Percentiles rank a stretch among this genome's conserved stretches.
phyloP scores from a whole-genome alignment of 2,113 vertebrate species.

The Merops nubicus region DNA sequence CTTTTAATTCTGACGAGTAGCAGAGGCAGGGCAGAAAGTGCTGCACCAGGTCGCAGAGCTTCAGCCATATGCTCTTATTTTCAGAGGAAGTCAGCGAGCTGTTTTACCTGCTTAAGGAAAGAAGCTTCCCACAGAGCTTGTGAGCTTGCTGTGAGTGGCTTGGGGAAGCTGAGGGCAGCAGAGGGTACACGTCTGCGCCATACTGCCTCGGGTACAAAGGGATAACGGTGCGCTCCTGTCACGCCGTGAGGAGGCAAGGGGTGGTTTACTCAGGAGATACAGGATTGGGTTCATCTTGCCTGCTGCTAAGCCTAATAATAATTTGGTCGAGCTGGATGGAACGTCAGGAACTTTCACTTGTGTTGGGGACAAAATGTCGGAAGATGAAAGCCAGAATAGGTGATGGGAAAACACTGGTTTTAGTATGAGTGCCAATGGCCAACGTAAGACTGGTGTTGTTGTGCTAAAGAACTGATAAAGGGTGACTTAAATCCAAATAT shows the following conservation, averaged over 20 bases:
- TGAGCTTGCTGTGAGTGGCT: background rate
- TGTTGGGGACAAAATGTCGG: background rate
- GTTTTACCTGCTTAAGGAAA: too few relatives aligned
- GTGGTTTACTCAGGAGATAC: background rate
- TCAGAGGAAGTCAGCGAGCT: background rate
- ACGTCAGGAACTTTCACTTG: background rate
- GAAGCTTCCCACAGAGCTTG: too few relatives aligned
- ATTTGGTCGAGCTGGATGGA: background rate
- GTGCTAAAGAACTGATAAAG: background rate
- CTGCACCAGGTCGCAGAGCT: background rate
- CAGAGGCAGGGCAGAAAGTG: background rate
- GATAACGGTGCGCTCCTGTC: background rate
- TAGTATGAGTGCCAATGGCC: too few relatives aligned
- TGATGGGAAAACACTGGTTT: background rate
- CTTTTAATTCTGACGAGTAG: background rate
- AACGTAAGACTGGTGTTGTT: background rate
- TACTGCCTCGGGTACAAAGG: background rate
- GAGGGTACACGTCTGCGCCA: rapidly evolving
- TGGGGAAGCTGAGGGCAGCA: background rate
- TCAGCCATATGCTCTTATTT: rapidly evolving
- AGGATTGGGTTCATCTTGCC: too few relatives aligned
- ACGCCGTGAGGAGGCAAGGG: background rate
- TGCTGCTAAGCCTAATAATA: background rate
- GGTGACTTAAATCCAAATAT: background rate
- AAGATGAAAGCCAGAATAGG: background rate